Conservation (phyloP, 2,113 vertebrate genomes). For the Vidua macroura region DNA sequence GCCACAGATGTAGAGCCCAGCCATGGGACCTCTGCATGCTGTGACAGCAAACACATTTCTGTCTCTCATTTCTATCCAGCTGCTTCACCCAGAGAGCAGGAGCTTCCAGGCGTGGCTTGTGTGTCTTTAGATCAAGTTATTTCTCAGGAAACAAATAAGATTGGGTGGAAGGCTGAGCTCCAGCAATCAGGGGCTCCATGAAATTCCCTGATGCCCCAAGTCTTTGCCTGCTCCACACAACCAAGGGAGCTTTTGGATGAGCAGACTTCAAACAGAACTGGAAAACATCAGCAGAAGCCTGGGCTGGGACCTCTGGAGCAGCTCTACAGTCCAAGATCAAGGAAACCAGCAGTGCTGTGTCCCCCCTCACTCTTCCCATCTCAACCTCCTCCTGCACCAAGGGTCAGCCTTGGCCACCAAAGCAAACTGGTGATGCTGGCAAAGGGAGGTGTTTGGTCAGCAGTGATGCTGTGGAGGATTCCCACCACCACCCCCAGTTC, state of each 20-base stretch:
- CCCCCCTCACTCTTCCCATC: not conserved
- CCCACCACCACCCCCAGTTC: not conserved
- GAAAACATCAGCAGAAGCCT: not conserved
- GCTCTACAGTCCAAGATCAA: not conserved
- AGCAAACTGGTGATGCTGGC: not conserved
- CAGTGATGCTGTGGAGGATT: not conserved
- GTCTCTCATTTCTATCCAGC: not conserved
- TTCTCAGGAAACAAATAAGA: not conserved
- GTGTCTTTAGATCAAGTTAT: not conserved
- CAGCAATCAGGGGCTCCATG: too few species aligned
- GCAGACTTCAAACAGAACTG: not conserved
- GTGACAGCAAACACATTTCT: not conserved
- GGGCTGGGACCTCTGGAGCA: not conserved
- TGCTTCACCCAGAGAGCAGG: not conserved
- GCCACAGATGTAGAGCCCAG: accelerated
- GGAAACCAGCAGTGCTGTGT: not conserved
- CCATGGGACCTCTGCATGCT: not conserved
- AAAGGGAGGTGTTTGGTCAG: not conserved
- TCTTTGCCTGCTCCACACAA: not conserved
- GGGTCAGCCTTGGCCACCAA: not conserved
- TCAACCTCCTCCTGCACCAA: not conserved
- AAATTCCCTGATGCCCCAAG: not conserved
- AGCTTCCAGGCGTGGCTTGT: not conserved
- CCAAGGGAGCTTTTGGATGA: not conserved
- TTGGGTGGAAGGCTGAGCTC: not conserved